Base-by-base conservation (phyloP, 2,797 vertebrate genomes). In the Poliocrania exsul region DNA sequence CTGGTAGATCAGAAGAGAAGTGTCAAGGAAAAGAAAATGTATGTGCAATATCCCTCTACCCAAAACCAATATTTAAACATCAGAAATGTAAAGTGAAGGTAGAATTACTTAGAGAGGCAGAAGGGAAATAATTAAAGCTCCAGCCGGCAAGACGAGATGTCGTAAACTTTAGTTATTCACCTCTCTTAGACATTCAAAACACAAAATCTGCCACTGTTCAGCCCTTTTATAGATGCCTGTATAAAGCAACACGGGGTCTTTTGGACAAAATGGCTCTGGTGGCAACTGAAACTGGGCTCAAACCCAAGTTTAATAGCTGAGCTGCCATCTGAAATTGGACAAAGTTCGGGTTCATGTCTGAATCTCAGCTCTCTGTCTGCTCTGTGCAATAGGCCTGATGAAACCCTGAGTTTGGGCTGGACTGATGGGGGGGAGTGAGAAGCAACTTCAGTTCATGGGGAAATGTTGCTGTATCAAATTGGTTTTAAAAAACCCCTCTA, bases 41-140 rank as follows among this genome's bases (percentile, higher is more conserved):
- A 51, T 88, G 80, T 1, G 0, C 33, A 81, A 16, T 86, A 29
- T 33, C 81, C 66, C 44, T 81, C 81, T 95, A 66, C 90, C 83
- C 92, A 65, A 69, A 81, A 75, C 5, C 70, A 95, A 95, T 93
- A 95, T 95, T 97, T 93, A 89, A 95, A 53, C 88, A 91, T 93
- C 81, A 93, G 77, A 88, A 92, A 93, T 60, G 62, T 92, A 84
- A 96, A 91, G 77, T 38, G 44, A 81, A 91, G 94, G 38, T 69
- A 93, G 92, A 90, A 78, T 96, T 96, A 90, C 87, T 91, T 79
- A 79, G 61, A 89, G 75, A 75, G 40, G 89, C 91, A 94, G 77
- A 92, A 72, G 72, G 93, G 90, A 96, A 97, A 92, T 94, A 94
- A 92, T 96, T 96, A 95, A 73, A 81, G 60, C 70, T 90, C 66